phyloP scores from a whole-genome alignment of 2,113 vertebrate species.

The Columba livia region DNA sequence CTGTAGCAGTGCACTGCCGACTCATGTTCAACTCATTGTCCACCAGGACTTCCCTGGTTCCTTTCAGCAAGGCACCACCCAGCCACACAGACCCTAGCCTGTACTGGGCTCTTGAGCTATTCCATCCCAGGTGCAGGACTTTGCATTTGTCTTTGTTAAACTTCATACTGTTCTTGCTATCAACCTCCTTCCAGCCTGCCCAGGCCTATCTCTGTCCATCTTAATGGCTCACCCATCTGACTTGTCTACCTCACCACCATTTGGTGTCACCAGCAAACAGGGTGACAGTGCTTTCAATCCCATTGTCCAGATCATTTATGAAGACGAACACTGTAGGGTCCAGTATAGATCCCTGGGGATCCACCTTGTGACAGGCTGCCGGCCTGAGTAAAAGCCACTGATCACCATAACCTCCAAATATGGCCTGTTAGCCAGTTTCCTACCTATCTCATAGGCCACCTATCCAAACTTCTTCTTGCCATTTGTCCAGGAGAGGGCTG shows the following conservation, averaged over 20 bases:
- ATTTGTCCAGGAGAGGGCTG: not conserved
- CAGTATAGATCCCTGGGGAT: not conserved
- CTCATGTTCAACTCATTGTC: not conserved
- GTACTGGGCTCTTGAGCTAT: not conserved
- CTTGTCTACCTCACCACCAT: not conserved
- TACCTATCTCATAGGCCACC: not conserved
- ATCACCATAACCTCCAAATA: not conserved
- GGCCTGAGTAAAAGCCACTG: not conserved
- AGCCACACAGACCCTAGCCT: not conserved
- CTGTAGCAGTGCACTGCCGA: not conserved
- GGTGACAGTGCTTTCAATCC: not conserved
- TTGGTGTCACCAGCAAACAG: not conserved
- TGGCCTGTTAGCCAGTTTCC: not conserved
- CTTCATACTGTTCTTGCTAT: not conserved
- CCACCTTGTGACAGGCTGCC: not conserved
- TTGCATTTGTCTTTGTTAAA: not conserved
- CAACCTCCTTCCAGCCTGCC: not conserved
- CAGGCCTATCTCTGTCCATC: not conserved
- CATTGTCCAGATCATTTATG: not conserved
- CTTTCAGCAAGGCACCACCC: not conserved
- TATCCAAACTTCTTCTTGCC: not conserved
- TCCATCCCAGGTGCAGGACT: not conserved
- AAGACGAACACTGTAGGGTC: not conserved
- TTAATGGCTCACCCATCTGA: not conserved
- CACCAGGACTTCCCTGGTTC: not conserved